Conservation (phyloP, 2,113 vertebrate genomes). For the Hypanus sabinus region DNA sequence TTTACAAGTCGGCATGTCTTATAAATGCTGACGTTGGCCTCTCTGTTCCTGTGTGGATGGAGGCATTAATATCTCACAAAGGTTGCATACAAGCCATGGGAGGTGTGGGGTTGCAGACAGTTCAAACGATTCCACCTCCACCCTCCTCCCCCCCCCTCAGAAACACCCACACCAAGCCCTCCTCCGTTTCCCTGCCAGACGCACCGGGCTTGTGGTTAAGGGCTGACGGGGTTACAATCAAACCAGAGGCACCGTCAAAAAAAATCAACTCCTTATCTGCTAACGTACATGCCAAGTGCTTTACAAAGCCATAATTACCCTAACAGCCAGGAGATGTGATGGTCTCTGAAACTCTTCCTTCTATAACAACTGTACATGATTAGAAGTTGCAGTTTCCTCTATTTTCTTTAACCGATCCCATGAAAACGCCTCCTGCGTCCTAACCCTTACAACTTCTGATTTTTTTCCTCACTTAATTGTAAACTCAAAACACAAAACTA, state of each 20-base stretch:
- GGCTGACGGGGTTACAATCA: too few species aligned
- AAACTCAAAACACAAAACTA: neutral
- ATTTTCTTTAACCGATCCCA: neutral
- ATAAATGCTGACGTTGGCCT: neutral
- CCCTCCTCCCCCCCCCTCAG: neutral
- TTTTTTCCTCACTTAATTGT: neutral
- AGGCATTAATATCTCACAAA: neutral
- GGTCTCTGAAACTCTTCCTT: neutral
- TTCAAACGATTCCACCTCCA: too few species aligned
- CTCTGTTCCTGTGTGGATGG: neutral
- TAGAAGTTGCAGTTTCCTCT: slow-evolving; percentile 12
- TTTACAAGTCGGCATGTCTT: neutral
- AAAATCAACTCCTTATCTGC: neutral
- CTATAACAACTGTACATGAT: neutral
- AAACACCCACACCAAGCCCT: neutral
- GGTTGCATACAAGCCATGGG: neutral
- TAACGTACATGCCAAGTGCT: too few species aligned
- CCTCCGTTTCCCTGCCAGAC: too few species aligned
- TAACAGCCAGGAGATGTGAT: too few species aligned
- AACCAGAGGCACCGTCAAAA: neutral
- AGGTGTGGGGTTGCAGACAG: too few species aligned
- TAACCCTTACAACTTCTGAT: slow-evolving; percentile 25
- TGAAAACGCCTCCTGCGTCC: slow-evolving; percentile 17
- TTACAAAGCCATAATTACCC: neutral
- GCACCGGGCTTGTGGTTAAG: neutral